These are phyloP conservation scores for Amniataba percoides DNA, from an alignment of 2,797 vertebrate genomes.

Conservation along the genomic window DNA sequence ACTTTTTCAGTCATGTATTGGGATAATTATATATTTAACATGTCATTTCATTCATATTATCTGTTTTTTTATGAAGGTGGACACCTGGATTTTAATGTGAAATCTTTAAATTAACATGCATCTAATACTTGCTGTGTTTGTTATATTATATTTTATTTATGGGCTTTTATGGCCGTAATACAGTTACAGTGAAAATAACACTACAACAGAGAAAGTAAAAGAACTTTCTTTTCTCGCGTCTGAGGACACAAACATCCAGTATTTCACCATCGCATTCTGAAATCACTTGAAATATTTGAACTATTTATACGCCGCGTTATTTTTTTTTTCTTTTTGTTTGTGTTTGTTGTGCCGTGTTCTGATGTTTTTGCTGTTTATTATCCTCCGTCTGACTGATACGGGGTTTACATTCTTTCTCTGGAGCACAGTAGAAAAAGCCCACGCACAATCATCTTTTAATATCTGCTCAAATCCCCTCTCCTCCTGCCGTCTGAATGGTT, in stretches of 20 bases:
- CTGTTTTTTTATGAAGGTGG: neutral
- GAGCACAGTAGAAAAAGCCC: conserved; percentile 78
- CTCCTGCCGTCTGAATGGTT: conserved; percentile 73
- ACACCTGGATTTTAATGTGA: neutral
- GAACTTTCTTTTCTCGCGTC: conserved; percentile 30
- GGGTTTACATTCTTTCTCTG: conserved; percentile 82
- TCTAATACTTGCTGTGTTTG: neutral
- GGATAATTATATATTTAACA: neutral
- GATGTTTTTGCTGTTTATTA: conserved; percentile 81
- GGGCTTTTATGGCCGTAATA: conserved; percentile 29
- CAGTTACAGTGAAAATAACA: conserved; percentile 58
- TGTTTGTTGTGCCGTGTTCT: conserved; percentile 74
- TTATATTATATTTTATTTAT: conserved; percentile 1
- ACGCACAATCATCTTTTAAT: conserved; percentile 87
- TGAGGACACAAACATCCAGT: conserved; percentile 79
- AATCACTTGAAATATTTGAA: conserved; percentile 85
- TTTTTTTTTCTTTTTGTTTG: conserved; percentile 69
- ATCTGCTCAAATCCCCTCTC: conserved; percentile 82
- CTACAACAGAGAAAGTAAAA: conserved; percentile 30
- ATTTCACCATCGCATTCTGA: conserved; percentile 83
- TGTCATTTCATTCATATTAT: neutral
- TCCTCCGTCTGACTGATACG: conserved; percentile 81
- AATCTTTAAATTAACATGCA: neutral
- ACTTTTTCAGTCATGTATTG: conserved; percentile 6
- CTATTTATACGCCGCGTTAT: conserved; percentile 75